A percentile compares a stretch with the other conserved stretches of the same genome.
These are phyloP conservation scores for Cossypha dichroa DNA, from an alignment of 2,797 vertebrate species.

Conservation along the genomic window DNA sequence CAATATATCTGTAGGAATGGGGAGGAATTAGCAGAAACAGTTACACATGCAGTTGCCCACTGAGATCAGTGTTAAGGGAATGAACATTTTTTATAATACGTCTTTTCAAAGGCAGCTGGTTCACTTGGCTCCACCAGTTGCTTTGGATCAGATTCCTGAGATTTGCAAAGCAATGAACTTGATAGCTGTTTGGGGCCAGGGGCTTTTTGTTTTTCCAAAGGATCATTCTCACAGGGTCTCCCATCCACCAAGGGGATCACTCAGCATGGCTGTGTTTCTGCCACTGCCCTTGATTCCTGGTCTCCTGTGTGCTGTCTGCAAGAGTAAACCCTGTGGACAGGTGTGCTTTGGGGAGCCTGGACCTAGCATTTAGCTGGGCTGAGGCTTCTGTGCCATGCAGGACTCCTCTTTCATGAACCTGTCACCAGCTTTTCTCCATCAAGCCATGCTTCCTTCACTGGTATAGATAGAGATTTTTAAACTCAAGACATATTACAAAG, in stretches of 20 bases:
- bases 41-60: neutral
- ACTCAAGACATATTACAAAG: neutral
- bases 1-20: neutral
- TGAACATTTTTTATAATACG: neutral
- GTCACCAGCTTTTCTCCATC: neutral
- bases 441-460: neutral
- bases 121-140: neutral
- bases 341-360: neutral
- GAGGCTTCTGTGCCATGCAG: neutral
- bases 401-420: neutral
- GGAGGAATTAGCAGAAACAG: neutral
- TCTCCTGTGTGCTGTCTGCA: neutral
- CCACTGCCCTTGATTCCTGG: neutral
- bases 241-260: accelerated
- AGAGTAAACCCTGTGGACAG: accelerated
- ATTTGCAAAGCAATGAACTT: neutral
- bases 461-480: neutral
- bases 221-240: neutral
- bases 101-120: neutral
- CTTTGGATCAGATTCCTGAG: neutral
- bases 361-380: neutral
- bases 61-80: neutral
- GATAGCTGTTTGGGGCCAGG: neutral
- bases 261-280: neutral
- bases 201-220: neutral